Evolutionary conservation across 2,888 invertebrate species (phyloP), one percentile per base, ranked within the genome.

Genomic region (Kuschelorhynchus macadamiae): DNA sequence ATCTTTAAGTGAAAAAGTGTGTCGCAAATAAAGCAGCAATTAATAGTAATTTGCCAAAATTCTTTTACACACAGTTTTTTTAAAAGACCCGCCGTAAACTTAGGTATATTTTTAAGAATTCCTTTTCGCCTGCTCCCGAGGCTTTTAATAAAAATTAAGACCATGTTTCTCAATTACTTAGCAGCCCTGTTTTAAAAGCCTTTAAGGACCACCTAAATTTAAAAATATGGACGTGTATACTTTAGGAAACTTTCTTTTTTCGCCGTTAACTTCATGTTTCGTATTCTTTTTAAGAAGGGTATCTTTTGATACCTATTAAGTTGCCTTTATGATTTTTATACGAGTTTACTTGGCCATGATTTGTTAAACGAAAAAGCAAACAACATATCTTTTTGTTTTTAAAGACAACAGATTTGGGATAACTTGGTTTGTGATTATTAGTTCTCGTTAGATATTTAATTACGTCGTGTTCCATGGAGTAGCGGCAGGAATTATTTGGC

Each of bases 151-250:
- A 81, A 82, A 82, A 82, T 82, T 82, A 82, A 82, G 82, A 82
- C 82, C 82, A 81, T 82, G 82, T 82, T 81, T 82, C 81, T 81
- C 82, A 82, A 82, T 82, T 82, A 82, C 81, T 81, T 81, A 79
- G 80, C 42, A 50, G 81, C 79, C 81, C 79, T 81, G 81, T 82
- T 82, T 81, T 81, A 80, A 82, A 81, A 81, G 81, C 77, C 80
- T 78, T 79, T 77, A 78, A 81, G 81, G 81, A 81, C 81, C 81
- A 80, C 81, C 80, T 82, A 82, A 83, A 83, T 82, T 82, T 80
- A 80, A 80, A 82, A 82, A 81, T 81, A 83, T 83, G 81, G 81
- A 80, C 80, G 75, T 78, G 80, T 81, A 81, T 81, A 82, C 80
- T 82, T 59, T 50, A 66, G 53, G 44, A 66, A 66, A 66, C 41